These are phyloP conservation scores for Apostichopus japonicus DNA, from an alignment of 35 echinoderm and acorn worm genomes.

Conservation along the genomic window DNA sequence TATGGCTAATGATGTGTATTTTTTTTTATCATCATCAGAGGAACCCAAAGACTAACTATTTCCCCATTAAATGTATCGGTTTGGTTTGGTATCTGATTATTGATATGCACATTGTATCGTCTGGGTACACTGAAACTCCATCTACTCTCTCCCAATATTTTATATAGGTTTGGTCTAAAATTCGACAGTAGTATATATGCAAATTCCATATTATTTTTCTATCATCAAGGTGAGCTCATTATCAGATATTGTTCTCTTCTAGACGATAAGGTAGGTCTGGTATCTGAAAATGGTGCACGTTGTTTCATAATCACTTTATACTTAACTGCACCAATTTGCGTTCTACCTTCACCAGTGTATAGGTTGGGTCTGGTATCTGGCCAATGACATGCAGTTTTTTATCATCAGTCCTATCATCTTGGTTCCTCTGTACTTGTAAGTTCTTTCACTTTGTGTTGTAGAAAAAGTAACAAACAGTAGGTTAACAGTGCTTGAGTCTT, in stretches of 20 bases:
- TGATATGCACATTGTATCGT: constrained; percentile 89
- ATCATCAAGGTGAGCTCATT: too few relatives aligned
- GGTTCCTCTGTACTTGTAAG: constrained; percentile 72
- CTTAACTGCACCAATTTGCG: background rate
- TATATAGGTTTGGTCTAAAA: constrained; percentile 58
- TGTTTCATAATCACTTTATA: too few relatives aligned
- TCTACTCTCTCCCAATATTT: constrained; percentile 49
- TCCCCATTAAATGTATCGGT: constrained; percentile 36
- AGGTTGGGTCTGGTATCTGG: constrained; percentile 86
- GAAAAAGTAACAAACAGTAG: too few relatives aligned
- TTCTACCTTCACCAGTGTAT: constrained; percentile 60
- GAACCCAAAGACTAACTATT: too few relatives aligned
- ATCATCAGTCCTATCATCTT: constrained; percentile 88
- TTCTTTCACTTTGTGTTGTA: too few relatives aligned
- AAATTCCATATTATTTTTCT: too few relatives aligned
- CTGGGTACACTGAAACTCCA: background rate
- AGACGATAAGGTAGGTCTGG: too few relatives aligned
- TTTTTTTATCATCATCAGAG: constrained; percentile 52
- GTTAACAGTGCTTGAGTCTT: too few relatives aligned
- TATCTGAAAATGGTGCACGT: too few relatives aligned
- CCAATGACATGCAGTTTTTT: constrained; percentile 97
- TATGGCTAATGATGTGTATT: constrained; percentile 95
- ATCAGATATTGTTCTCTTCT: too few relatives aligned
- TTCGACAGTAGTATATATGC: too few relatives aligned
- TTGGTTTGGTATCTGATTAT: constrained; percentile 92